A percentile compares a stretch with the other conserved stretches of the same genome.
These are phyloP conservation scores for Phalacrocorax carbo DNA, from an alignment of 2,113 vertebrate species.

Conservation along the genomic window DNA sequence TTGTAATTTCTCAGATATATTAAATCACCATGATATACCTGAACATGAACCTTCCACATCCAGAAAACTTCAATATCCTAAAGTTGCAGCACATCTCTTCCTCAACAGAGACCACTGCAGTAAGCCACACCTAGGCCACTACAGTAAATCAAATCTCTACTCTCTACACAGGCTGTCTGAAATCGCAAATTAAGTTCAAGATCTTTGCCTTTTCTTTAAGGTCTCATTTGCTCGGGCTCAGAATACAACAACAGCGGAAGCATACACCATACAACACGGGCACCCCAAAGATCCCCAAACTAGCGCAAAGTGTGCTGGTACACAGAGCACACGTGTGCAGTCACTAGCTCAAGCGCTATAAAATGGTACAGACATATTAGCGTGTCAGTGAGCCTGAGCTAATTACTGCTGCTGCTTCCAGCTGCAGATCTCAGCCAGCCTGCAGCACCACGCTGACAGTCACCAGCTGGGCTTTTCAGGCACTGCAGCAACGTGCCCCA, in stretches of 20 bases:
- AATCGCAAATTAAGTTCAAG: background rate
- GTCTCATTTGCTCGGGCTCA: background rate
- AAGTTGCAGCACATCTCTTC: background rate
- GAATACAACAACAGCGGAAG: background rate
- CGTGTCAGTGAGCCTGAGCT: background rate
- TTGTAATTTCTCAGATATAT: background rate
- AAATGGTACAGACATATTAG: background rate
- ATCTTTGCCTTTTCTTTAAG: background rate
- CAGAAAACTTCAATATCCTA: background rate
- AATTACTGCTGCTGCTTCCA: background rate
- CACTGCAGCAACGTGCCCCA: background rate
- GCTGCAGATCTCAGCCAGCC: background rate
- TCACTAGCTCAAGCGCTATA: background rate
- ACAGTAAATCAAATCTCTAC: background rate
- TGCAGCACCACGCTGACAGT: background rate
- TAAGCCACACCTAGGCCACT: background rate
- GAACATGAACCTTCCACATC: background rate
- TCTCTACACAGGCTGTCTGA: background rate
- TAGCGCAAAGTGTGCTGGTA: background rate
- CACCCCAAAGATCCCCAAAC: background rate
- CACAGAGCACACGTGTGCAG: background rate
- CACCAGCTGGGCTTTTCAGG: background rate
- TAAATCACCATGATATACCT: background rate
- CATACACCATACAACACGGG: accelerated
- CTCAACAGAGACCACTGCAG: background rate